Percentiles rank a stretch among this genome's conserved stretches.
Evolutionary conservation across 1,140 invertebrate species (phyloP).

Genomic region (Augochlora pura): DNA sequence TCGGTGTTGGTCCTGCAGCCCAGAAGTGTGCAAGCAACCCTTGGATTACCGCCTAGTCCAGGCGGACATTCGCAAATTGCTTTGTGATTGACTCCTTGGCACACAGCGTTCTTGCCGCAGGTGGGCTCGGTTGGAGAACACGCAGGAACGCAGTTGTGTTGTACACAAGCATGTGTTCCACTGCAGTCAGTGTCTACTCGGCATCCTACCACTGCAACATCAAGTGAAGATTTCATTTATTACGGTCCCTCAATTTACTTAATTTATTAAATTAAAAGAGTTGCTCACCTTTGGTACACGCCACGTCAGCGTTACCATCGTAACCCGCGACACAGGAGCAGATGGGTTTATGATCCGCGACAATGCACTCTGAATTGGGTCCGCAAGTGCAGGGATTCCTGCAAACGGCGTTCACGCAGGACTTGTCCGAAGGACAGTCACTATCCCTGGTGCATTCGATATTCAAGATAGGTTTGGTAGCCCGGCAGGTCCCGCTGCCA

Average conservation of each 20-base stretch:
- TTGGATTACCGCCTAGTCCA: conserved; percentile 90
- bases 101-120: conserved; percentile 88
- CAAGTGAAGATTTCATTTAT: background rate
- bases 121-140: conserved; percentile 84
- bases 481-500: conserved; percentile 89
- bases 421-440: conserved; percentile 87
- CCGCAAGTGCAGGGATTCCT: conserved; percentile 91
- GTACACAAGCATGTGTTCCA: conserved; percentile 88
- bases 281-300: conserved; percentile 85
- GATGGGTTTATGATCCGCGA: conserved; percentile 90
- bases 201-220: conserved; percentile 82
- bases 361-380: conserved; percentile 88
- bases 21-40: conserved; percentile 86
- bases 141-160: conserved; percentile 88
- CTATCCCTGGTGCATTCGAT: conserved; percentile 87
- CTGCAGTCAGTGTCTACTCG: conserved; percentile 87
- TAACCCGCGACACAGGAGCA: conserved; percentile 91
- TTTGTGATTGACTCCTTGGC: conserved; percentile 89
- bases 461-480: conserved; percentile 83
- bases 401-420: conserved; percentile 90
- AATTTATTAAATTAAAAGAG: too few relatives aligned
- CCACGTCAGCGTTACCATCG: conserved; percentile 89
- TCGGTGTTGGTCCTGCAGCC: conserved; percentile 89
- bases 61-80: conserved; percentile 90
- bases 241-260: too few relatives aligned